Evolutionary conservation across 2,797 vertebrate genomes (phyloP), one percentile per base, ranked within the genome.

Genomic region (Choloepus didactylus): DNA sequence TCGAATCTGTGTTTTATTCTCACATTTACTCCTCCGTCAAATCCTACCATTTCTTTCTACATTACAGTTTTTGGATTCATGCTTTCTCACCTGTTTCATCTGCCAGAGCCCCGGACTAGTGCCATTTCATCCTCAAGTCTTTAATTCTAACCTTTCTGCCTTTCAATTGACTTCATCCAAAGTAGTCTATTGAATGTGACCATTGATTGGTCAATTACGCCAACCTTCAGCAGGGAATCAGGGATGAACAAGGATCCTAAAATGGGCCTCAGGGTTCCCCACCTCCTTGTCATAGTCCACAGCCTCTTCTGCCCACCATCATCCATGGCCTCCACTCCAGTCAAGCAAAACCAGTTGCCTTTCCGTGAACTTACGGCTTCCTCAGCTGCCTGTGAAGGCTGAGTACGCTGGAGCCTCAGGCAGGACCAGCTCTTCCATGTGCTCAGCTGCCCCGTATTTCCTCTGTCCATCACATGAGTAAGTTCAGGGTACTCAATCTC

Each of bases 91-190:
- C 6, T 27, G 80, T 62, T 81, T 72, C 62, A 73, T 49, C 56
- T 51, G 29, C 18, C 31, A 75, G 81, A 85, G 73, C n/a, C 59
- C 88, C n/a, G 21, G 41, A 64, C 4, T 7, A 59, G 23, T 35
- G 23, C 85, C 16, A 82, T 15, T 70, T 81, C 23, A 49, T 29
- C 21, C 38, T 23, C 16, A 12, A 54, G 21, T 41, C 35, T 6
- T 86, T 46, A 35, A 16, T 38, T 72, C 29, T 82, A 82, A 87
- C 49, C 62, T 89, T 94, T 84, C n/a, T 27, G 21, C 46, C 31
- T 80, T 77, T 75, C 38, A 70, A 9, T 0, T 54, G 35, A 62
- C 19, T 67, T 95, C 27, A 84, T 54, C 69, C 19, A 38, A 44
- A 51, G 67, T 9, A 25, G 29, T 38, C 64, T 87, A 25, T 69